A percentile compares a stretch with the other conserved stretches of the same genome.
Conservation (phyloP, 2,797 vertebrate genomes). For the Macrochelys suwanniensis region DNA sequence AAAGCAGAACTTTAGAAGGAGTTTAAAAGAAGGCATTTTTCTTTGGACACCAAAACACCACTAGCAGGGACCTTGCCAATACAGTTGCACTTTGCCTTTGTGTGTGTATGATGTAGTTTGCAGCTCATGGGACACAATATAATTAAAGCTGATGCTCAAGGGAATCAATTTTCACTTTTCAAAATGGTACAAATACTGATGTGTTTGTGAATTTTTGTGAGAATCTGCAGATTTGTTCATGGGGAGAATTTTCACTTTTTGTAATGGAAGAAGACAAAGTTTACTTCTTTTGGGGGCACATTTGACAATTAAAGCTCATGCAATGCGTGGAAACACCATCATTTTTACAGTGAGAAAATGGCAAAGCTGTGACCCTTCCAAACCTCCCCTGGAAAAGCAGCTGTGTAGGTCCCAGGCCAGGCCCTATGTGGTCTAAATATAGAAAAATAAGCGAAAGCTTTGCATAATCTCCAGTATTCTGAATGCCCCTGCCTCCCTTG, state of each 20-base stretch:
- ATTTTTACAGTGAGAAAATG: accelerated
- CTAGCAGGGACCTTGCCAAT: accelerated
- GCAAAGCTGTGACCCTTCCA: neutral
- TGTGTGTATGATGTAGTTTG: neutral
- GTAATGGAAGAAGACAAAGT: accelerated
- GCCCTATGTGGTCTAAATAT: neutral
- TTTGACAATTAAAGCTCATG: accelerated
- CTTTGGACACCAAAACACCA: neutral
- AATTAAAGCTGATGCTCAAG: accelerated
- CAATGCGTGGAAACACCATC: accelerated
- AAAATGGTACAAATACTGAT: accelerated
- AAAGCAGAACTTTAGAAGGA: neutral
- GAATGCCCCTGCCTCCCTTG: neutral
- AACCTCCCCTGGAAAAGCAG: accelerated
- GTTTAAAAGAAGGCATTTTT: neutral
- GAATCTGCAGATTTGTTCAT: neutral
- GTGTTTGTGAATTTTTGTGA: neutral
- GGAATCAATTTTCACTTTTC: accelerated
- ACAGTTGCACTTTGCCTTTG: accelerated
- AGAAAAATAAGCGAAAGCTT: accelerated
- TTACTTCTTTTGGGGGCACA: accelerated
- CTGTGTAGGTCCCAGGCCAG: accelerated
- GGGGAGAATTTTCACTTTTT: neutral
- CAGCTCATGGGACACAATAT: neutral
- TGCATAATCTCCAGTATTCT: neutral